Evolutionary conservation across 2,113 vertebrate genomes (phyloP).

Genomic region (Hemibagrus wyckioides): DNA sequence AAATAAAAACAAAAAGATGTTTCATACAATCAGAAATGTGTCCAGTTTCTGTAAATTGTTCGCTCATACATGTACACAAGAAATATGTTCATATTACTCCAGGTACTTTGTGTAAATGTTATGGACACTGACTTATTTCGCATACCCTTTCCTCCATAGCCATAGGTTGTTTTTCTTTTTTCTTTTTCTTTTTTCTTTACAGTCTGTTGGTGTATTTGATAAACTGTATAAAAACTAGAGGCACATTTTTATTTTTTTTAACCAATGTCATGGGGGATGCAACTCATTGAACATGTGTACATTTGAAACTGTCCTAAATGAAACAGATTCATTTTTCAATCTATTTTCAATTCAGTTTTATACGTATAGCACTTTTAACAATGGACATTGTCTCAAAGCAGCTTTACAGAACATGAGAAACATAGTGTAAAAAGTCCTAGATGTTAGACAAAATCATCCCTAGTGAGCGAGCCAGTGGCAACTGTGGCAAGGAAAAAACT

Average conservation of each 20-base stretch:
- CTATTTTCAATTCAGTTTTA: too few species aligned
- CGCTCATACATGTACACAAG: neutral
- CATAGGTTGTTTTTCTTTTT: neutral
- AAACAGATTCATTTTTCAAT: too few species aligned
- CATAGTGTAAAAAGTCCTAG: too few species aligned
- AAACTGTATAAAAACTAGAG: neutral
- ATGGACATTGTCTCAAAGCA: too few species aligned
- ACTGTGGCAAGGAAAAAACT: too few species aligned
- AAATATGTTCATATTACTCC: neutral
- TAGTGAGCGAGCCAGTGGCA: too few species aligned
- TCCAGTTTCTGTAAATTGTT: neutral
- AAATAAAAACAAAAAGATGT: neutral
- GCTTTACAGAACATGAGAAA: too few species aligned
- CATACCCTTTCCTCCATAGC: neutral
- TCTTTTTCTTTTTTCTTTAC: neutral
- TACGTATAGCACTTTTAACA: too few species aligned
- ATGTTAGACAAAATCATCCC: too few species aligned
- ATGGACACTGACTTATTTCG: neutral
- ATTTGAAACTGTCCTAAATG: too few species aligned
- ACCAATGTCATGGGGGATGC: neutral
- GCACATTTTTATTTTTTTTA: neutral
- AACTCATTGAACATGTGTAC: neutral
- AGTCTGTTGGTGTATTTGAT: neutral
- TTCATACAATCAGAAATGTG: neutral
- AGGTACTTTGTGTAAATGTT: neutral